Evolutionary conservation across 2,797 vertebrate genomes (phyloP).

Genomic region (Hemitrygon akajei): DNA sequence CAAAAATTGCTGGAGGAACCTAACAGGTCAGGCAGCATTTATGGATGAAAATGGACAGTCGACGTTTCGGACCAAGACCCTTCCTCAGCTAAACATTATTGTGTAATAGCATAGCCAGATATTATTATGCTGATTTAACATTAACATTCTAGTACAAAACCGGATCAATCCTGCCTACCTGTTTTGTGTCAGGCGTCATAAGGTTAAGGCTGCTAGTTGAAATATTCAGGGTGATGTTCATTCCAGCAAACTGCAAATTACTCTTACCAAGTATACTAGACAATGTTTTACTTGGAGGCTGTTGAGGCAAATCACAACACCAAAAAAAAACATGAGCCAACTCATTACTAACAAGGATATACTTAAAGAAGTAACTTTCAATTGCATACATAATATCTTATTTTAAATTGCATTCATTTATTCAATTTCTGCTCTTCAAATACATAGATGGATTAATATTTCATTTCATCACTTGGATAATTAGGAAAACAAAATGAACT

Average conservation of each 20-base stretch:
- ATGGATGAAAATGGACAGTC: no score
- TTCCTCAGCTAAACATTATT: no score
- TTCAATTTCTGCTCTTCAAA: not conserved
- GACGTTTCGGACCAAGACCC: no score
- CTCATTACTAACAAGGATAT: not conserved
- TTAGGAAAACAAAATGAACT: not conserved
- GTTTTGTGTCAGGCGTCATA: conserved; percentile 90
- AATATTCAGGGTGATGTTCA: conserved; percentile 92
- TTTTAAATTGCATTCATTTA: not conserved
- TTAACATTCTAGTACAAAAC: not conserved
- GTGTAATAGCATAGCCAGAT: not conserved
- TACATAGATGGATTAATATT: not conserved
- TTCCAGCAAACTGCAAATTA: conserved; percentile 94
- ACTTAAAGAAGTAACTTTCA: not conserved
- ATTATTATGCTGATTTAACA: not conserved
- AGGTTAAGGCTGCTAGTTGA: conserved; percentile 95
- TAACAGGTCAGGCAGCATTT: no score
- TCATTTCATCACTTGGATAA: not conserved
- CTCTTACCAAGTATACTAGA: conserved; percentile 91
- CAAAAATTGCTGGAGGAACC: no score
- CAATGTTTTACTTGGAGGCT: conserved; percentile 88
- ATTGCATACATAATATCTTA: not conserved
- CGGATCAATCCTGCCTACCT: conserved; percentile 61
- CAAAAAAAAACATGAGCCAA: conserved; percentile 38
- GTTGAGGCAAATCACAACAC: conserved; percentile 44